Evolutionary conservation across 2,888 invertebrate genomes (phyloP).

Genomic region (Melinopterus prodromus): DNA sequence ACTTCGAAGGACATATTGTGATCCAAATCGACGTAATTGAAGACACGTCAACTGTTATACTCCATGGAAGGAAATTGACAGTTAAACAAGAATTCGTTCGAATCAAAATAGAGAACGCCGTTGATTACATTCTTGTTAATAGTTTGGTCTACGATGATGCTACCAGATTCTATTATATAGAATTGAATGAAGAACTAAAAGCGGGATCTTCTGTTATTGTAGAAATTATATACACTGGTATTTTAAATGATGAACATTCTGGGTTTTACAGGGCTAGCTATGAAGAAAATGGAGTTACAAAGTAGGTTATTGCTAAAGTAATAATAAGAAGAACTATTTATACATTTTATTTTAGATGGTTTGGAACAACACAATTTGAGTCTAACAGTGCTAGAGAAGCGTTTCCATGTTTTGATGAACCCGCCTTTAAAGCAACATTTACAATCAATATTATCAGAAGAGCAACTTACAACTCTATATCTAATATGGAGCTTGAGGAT

Average conservation of each 20-base stretch:
- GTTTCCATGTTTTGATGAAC: conserved; percentile 80
- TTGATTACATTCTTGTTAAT: background rate
- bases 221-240: conserved; percentile 26
- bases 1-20: conserved; percentile 37
- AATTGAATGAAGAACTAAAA: conserved; percentile 13
- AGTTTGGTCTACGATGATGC: background rate
- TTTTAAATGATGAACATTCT: background rate
- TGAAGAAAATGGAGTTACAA: conserved; percentile 26
- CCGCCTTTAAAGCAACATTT: conserved; percentile 55
- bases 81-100: conserved; percentile 5
- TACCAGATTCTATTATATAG: conserved; percentile 22
- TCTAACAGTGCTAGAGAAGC: conserved; percentile 61
- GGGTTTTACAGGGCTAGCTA: conserved; percentile 37
- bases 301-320: background rate
- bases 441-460: conserved; percentile 56
- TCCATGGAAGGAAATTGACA: conserved; percentile 33
- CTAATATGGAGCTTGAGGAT: conserved; percentile 63
- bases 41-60: conserved; percentile 34
- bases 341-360: conserved; percentile 13
- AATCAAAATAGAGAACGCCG: conserved; percentile 5
- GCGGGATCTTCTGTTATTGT: conserved; percentile 10
- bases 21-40: conserved; percentile 33
- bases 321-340: too few relatives aligned
- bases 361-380: conserved; percentile 47
- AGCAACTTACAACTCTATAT: conserved; percentile 31